Percentiles rank a stretch among this genome's conserved stretches.
These are phyloP conservation scores for Lamproptera curius DNA, from an alignment of 2,888 invertebrate species.

Conservation along the genomic window DNA sequence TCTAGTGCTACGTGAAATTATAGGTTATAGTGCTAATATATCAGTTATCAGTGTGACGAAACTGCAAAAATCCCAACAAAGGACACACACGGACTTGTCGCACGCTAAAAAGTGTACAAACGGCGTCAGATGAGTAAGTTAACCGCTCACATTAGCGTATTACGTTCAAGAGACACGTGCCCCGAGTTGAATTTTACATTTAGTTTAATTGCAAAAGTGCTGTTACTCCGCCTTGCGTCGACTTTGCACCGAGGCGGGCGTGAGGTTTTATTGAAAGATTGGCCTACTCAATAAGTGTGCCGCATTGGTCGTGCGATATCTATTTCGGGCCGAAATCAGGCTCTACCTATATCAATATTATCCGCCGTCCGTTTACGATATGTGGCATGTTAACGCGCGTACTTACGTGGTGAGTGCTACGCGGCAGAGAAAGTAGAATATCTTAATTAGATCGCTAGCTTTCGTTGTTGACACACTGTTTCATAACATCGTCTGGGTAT, in stretches of 20 bases:
- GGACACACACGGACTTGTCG: constrained; percentile 32
- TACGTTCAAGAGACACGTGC: constrained; percentile 63
- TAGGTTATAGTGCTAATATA: constrained; percentile 68
- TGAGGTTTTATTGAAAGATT: constrained; percentile 21
- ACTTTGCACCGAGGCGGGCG: constrained; percentile 38
- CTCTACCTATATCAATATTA: constrained; percentile 35
- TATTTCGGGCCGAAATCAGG: constrained; percentile 54
- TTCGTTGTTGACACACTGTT: constrained; percentile 53
- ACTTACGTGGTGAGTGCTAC: constrained; percentile 7
- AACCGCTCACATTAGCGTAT: constrained; percentile 31
- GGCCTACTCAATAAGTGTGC: constrained; percentile 30
- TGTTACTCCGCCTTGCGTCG: constrained; percentile 33
- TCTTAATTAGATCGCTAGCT: constrained; percentile 37
- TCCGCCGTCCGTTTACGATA: constrained; percentile 9
- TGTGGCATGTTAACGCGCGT: constrained; percentile 2
- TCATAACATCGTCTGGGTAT: constrained; percentile 39
- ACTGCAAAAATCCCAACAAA: constrained; percentile 36
- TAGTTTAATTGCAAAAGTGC: constrained; percentile 43
- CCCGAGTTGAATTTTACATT: constrained; percentile 39
- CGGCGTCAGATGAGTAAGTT: constrained; percentile 57
- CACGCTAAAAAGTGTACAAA: constrained; percentile 38
- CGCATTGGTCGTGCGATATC: constrained; percentile 52
- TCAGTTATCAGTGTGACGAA: constrained; percentile 50
- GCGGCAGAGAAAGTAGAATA: constrained; percentile 36
- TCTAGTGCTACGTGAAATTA: constrained; percentile 58